phyloP scores from a whole-genome alignment of 64 coral and sea anemone species.

The Stichodactyla mertensii region DNA sequence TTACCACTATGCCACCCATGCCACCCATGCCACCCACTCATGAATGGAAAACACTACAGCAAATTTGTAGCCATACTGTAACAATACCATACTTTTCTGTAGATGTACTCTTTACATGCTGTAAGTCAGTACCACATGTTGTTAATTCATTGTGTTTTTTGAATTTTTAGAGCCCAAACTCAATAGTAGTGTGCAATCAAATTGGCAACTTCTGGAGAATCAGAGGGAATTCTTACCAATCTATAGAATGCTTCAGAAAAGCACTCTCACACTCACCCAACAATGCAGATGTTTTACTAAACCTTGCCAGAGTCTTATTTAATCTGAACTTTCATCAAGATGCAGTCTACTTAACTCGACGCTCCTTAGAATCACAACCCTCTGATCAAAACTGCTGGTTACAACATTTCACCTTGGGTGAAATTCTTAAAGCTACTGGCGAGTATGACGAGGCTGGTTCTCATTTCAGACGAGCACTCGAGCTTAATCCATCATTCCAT shows the following conservation, averaged over 20 bases:
- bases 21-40: too few species aligned
- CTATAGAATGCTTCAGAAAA: constrained; percentile 98
- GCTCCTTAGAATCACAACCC: constrained; percentile 92
- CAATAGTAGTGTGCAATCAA: constrained; percentile 89
- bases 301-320: constrained; percentile 90
- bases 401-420: constrained; percentile 96
- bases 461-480: constrained; percentile 85
- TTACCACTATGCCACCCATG: too few species aligned
- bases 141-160: neutral
- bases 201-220: constrained; percentile 98
- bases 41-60: too few species aligned
- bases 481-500: constrained; percentile 92
- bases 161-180: constrained; percentile 83
- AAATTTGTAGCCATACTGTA: too few species aligned
- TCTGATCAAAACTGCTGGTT: constrained; percentile 97
- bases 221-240: constrained; percentile 94
- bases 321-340: constrained; percentile 93
- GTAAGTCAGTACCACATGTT: too few species aligned
- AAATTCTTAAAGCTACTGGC: constrained; percentile 88
- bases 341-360: constrained; percentile 77
- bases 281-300: constrained; percentile 93
- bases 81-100: too few species aligned
- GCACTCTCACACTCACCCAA: constrained; percentile 78
- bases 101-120: too few species aligned
- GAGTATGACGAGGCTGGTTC: constrained; percentile 75